phyloP scores from a whole-genome alignment of 1,140 invertebrate genomes.

The Heterodera carotae region DNA sequence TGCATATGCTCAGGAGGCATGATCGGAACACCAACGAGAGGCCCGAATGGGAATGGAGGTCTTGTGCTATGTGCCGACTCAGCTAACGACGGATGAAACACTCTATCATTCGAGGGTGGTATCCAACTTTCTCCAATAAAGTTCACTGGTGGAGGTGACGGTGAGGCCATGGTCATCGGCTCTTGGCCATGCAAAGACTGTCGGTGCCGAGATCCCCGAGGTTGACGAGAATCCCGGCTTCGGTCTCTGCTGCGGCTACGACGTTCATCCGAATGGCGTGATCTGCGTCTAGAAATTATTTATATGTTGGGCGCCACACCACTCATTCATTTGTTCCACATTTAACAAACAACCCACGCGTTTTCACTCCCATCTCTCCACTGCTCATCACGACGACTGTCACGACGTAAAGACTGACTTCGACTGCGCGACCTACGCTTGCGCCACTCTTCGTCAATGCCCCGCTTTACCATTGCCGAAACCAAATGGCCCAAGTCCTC shows the following conservation, averaged over 20 bases:
- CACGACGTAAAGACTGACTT: background rate
- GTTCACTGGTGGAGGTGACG: background rate
- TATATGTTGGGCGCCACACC: no score
- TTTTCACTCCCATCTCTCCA: no score
- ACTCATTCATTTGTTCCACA: background rate
- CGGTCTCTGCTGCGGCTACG: background rate
- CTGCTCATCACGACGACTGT: slow-evolving; percentile 6
- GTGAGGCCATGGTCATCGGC: background rate
- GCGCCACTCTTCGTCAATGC: slow-evolving; percentile 1
- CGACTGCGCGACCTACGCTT: background rate
- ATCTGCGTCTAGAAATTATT: background rate
- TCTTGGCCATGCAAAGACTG: background rate
- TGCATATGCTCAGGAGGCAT: no score
- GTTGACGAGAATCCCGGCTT: background rate
- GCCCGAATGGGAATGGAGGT: no score
- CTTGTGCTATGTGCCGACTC: no score
- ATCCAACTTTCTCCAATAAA: background rate
- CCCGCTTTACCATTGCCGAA: background rate
- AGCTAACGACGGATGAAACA: background rate
- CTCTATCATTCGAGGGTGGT: background rate
- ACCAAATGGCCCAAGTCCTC: background rate
- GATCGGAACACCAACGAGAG: no score
- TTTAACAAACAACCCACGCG: no score
- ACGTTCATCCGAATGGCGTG: background rate
- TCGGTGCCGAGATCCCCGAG: background rate